phyloP scores from a whole-genome alignment of 2,113 vertebrate species.

The Heterochromis multidens region DNA sequence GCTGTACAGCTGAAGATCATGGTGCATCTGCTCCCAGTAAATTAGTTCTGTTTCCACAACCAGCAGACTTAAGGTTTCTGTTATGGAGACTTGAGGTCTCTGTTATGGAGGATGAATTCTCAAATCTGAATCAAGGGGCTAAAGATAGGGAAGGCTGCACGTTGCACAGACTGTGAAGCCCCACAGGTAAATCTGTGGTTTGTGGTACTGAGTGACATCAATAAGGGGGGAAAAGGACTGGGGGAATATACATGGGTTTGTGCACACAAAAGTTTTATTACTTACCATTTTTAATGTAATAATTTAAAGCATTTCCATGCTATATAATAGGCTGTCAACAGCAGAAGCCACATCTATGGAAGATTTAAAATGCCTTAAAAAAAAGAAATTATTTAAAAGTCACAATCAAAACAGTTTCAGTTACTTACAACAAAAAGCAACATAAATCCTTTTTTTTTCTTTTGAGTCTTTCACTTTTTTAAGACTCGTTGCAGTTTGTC shows the following conservation, averaged over 20 bases:
- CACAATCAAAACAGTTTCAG: neutral
- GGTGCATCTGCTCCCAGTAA: neutral
- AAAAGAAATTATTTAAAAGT: neutral
- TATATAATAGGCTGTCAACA: too few relatives aligned
- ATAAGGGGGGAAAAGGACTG: too few relatives aligned
- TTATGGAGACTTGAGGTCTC: neutral
- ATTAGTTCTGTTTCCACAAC: neutral
- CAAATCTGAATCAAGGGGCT: neutral
- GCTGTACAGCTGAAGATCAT: neutral
- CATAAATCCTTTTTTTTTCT: rapidly evolving
- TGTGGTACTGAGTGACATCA: rapidly evolving
- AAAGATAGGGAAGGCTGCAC: neutral
- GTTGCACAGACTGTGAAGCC: neutral
- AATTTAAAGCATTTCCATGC: neutral
- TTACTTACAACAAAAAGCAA: neutral
- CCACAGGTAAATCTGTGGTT: neutral
- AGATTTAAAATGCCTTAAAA: neutral
- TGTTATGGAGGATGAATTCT: neutral
- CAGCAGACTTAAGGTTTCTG: neutral
- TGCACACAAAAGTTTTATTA: neutral
- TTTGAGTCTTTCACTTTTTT: neutral
- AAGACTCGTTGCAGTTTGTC: neutral
- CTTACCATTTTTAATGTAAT: too few relatives aligned
- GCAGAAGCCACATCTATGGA: neutral
- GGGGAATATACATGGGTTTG: too few relatives aligned